Conservation (phyloP, 2,888 invertebrate species). For the Pollenia amentaria region DNA sequence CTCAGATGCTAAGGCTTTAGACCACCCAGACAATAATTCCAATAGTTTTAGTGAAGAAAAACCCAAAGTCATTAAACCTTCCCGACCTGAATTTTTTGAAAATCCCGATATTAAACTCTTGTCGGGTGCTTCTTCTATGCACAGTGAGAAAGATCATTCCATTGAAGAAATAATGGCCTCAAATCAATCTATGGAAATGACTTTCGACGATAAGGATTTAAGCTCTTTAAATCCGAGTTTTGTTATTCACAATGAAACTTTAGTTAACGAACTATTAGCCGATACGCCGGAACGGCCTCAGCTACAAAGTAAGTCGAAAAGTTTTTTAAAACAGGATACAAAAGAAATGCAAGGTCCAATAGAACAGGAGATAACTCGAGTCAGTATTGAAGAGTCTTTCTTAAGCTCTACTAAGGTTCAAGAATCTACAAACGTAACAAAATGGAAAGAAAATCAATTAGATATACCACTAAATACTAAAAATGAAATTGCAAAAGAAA, state of each 20-base stretch:
- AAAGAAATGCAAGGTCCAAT: neutral
- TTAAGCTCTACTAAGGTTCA: neutral
- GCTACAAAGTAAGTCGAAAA: neutral
- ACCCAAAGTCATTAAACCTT: constrained; percentile 53
- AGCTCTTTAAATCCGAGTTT: constrained; percentile 77
- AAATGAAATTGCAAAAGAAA: neutral
- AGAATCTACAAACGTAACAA: neutral
- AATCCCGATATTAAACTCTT: constrained; percentile 68
- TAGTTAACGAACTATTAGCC: constrained; percentile 76
- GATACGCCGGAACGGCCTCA: constrained; percentile 69
- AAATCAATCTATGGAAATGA: constrained; percentile 82
- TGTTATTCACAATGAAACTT: constrained; percentile 77
- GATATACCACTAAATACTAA: neutral
- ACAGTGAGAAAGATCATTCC: constrained; percentile 82
- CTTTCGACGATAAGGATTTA: constrained; percentile 79
- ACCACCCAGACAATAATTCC: neutral
- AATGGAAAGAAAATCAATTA: neutral
- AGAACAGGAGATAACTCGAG: neutral
- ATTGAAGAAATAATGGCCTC: constrained; percentile 82
- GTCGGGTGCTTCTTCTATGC: constrained; percentile 68
- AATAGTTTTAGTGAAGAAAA: neutral
- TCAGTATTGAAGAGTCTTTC: neutral
- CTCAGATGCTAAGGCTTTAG: neutral
- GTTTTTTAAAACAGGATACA: neutral
- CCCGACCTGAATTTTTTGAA: constrained; percentile 67